These are phyloP conservation scores for Periophthalmus modestus DNA, from an alignment of 2,113 vertebrate genomes.

Conservation along the genomic window DNA sequence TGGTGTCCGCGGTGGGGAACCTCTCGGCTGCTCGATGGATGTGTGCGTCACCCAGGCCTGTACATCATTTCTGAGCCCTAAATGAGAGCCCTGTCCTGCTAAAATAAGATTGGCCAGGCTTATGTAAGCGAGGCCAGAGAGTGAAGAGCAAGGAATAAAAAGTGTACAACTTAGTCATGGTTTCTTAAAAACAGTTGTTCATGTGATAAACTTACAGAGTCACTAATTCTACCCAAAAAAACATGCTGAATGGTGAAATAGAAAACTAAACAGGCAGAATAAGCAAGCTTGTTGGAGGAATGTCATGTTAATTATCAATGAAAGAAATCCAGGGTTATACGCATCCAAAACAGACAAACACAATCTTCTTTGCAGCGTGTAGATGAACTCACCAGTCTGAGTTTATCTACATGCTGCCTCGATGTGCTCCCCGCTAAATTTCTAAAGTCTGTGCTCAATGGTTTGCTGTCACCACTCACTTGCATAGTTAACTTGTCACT, in stretches of 20 bases:
- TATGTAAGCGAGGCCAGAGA: constrained; percentile 60
- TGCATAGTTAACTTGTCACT: too few species aligned
- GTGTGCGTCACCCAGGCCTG: constrained; percentile 70
- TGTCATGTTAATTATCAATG: too few species aligned
- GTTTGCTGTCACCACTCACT: too few species aligned
- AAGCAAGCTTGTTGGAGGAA: not conserved
- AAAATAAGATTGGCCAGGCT: constrained; percentile 63
- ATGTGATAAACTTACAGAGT: not conserved
- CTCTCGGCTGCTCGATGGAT: constrained; percentile 63
- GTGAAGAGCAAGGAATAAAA: constrained; percentile 39
- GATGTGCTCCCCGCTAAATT: too few species aligned
- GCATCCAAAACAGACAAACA: too few species aligned
- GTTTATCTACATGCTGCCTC: too few species aligned
- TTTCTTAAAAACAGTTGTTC: constrained; percentile 35
- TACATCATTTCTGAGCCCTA: constrained; percentile 70
- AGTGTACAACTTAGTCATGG: constrained; percentile 38
- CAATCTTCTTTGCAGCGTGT: too few species aligned
- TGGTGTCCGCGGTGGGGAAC: constrained; percentile 47
- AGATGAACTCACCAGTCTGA: too few species aligned
- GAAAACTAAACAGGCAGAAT: not conserved
- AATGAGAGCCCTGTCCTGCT: constrained; percentile 73
- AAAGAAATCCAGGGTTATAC: too few species aligned
- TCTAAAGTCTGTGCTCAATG: too few species aligned
- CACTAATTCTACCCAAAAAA: not conserved
- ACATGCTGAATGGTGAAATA: not conserved